Base-by-base conservation (phyloP, 2,888 invertebrate species). In the Dexiosoma caninum region DNA sequence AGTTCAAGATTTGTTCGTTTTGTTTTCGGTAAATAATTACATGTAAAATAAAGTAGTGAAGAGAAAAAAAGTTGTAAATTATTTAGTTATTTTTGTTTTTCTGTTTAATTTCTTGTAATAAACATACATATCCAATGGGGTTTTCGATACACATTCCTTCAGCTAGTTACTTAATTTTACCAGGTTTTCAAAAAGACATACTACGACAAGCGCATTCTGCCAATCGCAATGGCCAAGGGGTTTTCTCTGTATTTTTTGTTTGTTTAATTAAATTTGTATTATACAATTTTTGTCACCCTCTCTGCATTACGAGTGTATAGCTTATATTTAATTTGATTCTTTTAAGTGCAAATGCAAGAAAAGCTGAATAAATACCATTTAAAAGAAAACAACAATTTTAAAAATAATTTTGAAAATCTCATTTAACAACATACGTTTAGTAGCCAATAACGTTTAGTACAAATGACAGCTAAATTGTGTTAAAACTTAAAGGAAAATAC, bases 401-500 rank as follows among this genome's bases (percentile, higher is more conserved):
- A 72, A 75, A 70, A 53, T 9, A 37, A 64, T 37, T 64, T 70
- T 23, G 19, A 70, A 59, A 59, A 32, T 53, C 67, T 27, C 27
- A 69, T 53, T 76, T 75, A 42, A 30, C 55, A 44, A 35, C 55
- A 37, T 37, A 2, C 23, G 46, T 57, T 72, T 76, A 80, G 80
- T 80, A 32, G 66, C 21, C 66, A 57, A 59, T 60, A 60, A 75
- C 46, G 27, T 55, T 71, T 80, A 71, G 27, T 21, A 21, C 71
- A 67, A 80, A 71, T 76, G 80, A 80, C 77, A 77, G 44, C 80
- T 57, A 53, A 23, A 62, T 37, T 70, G 53, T 74, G 53, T 14
- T 23, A 35, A 32, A 60, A 57, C 19, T 10, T 23, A 16, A n/a
- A 21, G 8, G 23, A 64, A 49, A 12, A 9, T 49, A 32, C 14